These are phyloP conservation scores for Crotalus tigris DNA, from an alignment of 2,113 vertebrate species.

Conservation along the genomic window DNA sequence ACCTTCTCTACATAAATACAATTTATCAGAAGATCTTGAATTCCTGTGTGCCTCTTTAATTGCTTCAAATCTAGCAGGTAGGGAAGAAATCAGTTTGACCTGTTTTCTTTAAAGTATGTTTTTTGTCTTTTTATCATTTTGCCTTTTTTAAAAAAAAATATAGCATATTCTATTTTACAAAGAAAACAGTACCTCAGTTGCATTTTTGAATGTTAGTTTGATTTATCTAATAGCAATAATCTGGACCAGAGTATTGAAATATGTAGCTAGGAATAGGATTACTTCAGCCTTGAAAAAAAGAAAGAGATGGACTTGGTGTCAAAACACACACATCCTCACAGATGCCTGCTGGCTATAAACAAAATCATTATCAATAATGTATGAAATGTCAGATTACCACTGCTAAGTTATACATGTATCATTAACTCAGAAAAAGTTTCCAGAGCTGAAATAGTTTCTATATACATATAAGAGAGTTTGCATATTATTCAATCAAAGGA, in stretches of 20 bases:
- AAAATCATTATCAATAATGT: constrained; percentile 44
- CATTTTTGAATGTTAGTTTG: constrained; percentile 40
- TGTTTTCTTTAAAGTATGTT: constrained; percentile 37
- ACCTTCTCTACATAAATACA: not conserved
- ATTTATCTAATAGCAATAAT: constrained; percentile 56
- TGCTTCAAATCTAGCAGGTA: not conserved
- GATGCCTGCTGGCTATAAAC: constrained; percentile 45
- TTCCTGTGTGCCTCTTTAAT: not conserved
- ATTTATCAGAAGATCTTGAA: not conserved
- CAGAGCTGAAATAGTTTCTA: not conserved
- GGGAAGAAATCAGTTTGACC: not conserved
- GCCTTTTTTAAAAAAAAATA: not conserved
- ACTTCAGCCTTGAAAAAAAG: constrained; percentile 49
- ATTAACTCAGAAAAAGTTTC: constrained; percentile 50
- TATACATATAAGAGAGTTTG: not conserved
- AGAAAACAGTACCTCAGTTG: constrained; percentile 23
- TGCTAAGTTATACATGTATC: constrained; percentile 45
- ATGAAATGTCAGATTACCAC: constrained; percentile 57
- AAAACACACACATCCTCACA: not conserved
- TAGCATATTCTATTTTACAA: constrained; percentile 39
- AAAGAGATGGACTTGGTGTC: constrained; percentile 2
- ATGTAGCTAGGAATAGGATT: constrained; percentile 48
- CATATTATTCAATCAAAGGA: constrained; percentile 12
- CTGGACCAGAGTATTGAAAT: constrained; percentile 58
- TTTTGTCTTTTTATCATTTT: constrained; percentile 47